Percentiles rank a stretch among this genome's conserved stretches.
phyloP scores from a whole-genome alignment of 2,797 vertebrate species.

The Enteromius fasciolatus region DNA sequence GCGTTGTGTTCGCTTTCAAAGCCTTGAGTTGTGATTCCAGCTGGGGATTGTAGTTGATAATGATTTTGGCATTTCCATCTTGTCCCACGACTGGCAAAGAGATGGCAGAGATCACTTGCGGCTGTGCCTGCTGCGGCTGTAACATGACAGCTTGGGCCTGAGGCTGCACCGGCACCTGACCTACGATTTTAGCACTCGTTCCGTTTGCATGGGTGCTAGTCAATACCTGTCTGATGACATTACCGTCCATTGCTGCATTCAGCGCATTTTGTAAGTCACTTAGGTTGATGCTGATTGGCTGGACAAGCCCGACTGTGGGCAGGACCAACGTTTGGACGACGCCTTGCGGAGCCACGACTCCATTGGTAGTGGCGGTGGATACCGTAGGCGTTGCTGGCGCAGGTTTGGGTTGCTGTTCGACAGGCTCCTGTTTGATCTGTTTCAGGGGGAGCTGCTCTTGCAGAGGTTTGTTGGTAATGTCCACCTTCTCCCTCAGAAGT shows the following conservation, averaged over 20 bases:
- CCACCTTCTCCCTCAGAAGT: slow-evolving; percentile 89
- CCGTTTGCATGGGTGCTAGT: slow-evolving; percentile 85
- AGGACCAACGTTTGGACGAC: slow-evolving; percentile 93
- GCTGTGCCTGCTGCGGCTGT: slow-evolving; percentile 82
- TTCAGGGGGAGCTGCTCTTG: slow-evolving; percentile 95
- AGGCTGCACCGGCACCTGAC: slow-evolving; percentile 31
- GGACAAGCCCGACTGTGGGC: slow-evolving; percentile 92
- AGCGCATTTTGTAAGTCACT: slow-evolving; percentile 96
- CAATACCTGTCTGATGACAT: slow-evolving; percentile 89
- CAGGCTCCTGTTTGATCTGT: slow-evolving; percentile 98
- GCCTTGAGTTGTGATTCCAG: slow-evolving; percentile 75
- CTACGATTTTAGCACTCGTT: slow-evolving; percentile 76
- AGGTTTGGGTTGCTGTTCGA: slow-evolving; percentile 83
- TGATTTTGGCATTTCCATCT: slow-evolving; percentile 97
- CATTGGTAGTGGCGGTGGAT: slow-evolving; percentile 50
- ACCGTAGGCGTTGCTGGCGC: slow-evolving; percentile 75
- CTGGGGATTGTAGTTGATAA: slow-evolving; percentile 91
- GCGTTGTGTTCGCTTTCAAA: slow-evolving; percentile 33
- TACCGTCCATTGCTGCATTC: slow-evolving; percentile 93
- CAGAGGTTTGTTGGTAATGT: slow-evolving; percentile 87
- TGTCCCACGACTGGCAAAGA: slow-evolving; percentile 97
- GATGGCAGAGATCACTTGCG: slow-evolving; percentile 88
- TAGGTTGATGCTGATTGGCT: slow-evolving; percentile 96
- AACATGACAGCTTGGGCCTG: slow-evolving; percentile 50
- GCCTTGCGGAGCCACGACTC: slow-evolving; percentile 72